Evolutionary conservation across 2,797 vertebrate genomes (phyloP).

Genomic region (Cyclura pinguis): DNA sequence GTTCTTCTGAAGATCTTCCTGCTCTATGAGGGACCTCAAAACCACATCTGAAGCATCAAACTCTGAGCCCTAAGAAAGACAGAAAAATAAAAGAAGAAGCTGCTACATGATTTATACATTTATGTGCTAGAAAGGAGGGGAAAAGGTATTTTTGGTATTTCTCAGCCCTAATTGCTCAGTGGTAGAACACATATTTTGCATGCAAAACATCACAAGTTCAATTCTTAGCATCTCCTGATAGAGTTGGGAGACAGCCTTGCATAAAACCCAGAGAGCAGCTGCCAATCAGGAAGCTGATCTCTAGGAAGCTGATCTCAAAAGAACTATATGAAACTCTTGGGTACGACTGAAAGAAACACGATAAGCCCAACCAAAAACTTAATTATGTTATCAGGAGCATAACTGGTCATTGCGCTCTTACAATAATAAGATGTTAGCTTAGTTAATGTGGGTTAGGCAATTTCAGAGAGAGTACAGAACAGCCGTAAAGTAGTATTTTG

Average conservation of each 20-base stretch:
- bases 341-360: neutral
- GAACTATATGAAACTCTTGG: neutral
- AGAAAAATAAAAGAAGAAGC: fast-evolving
- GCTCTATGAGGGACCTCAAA: neutral
- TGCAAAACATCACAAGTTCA: too few relatives aligned
- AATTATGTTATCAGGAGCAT: neutral
- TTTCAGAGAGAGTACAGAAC: neutral
- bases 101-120: too few relatives aligned
- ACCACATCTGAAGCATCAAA: conserved; percentile 18
- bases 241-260: too few relatives aligned
- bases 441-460: neutral
- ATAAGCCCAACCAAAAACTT: neutral
- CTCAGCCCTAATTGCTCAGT: too few relatives aligned
- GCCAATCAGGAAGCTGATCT: too few relatives aligned
- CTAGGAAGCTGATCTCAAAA: neutral
- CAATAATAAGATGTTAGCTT: neutral
- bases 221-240: too few relatives aligned
- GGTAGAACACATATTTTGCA: too few relatives aligned
- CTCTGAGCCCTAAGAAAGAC: conserved; percentile 47
- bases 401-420: neutral
- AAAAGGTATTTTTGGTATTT: too few relatives aligned
- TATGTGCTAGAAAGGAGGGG: neutral
- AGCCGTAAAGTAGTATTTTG: too few relatives aligned
- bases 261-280: too few relatives aligned
- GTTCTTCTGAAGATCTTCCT: conserved; percentile 22